Conservation (phyloP, 2,113 vertebrate species). For the Platycercus adscitus region DNA sequence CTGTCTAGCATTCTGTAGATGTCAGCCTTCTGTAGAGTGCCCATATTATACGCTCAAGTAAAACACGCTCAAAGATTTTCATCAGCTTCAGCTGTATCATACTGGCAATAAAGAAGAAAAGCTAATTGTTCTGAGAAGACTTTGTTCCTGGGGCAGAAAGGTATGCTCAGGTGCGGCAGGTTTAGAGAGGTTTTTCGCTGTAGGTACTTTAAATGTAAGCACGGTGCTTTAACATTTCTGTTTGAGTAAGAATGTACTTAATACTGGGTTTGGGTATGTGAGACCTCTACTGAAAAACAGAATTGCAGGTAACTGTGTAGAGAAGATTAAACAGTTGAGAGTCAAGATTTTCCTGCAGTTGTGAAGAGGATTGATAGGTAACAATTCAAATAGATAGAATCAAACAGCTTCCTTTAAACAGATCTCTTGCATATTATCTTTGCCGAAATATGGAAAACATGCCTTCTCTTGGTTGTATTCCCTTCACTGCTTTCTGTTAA, state of each 20-base stretch:
- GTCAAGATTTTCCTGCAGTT: not conserved
- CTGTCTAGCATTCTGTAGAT: not conserved
- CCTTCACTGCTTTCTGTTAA: not conserved
- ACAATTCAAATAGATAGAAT: not conserved
- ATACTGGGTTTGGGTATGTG: not conserved
- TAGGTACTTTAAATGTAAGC: not conserved
- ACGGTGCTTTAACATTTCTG: not conserved
- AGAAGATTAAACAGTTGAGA: not conserved
- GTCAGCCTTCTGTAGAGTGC: not conserved
- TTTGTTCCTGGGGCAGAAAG: not conserved
- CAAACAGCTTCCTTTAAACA: not conserved
- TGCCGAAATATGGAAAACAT: not conserved
- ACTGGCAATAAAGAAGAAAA: not conserved
- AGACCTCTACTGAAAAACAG: not conserved
- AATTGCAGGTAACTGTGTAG: not conserved
- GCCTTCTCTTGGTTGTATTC: not conserved
- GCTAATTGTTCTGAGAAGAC: not conserved
- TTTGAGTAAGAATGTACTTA: not conserved
- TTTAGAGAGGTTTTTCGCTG: not conserved
- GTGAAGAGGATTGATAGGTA: not conserved
- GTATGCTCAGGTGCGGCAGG: not conserved
- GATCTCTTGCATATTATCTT: not conserved
- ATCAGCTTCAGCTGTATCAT: not conserved
- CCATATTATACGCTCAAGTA: not conserved
- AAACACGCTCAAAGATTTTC: not conserved